Conservation (phyloP, 2,888 invertebrate species). For the Graphium colonna region DNA sequence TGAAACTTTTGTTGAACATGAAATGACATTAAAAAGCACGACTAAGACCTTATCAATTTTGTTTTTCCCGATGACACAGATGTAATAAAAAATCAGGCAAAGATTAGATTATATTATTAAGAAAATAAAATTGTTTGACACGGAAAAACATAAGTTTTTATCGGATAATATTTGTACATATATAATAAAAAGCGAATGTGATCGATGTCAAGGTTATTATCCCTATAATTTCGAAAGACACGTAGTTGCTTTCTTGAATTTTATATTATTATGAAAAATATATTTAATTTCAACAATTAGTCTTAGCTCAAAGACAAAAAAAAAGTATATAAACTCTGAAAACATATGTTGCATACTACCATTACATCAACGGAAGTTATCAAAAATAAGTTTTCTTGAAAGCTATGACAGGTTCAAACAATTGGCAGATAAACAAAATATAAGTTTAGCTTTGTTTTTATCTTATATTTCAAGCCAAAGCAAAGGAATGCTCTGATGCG, state of each 20-base stretch:
- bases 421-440: slow-evolving; percentile 35
- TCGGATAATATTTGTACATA: slow-evolving; percentile 54
- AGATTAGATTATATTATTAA: slow-evolving; percentile 21
- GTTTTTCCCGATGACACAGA: slow-evolving; percentile 40
- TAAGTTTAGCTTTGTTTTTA: too few relatives aligned
- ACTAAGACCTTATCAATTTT: slow-evolving; percentile 42
- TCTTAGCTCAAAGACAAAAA: slow-evolving; percentile 6
- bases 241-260: too few relatives aligned
- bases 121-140: slow-evolving; percentile 32
- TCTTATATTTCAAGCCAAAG: too few relatives aligned
- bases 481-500: slow-evolving; percentile 54
- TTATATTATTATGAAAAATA: too few relatives aligned
- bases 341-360: slow-evolving; percentile 54
- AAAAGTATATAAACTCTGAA: slow-evolving; percentile 25
- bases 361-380: slow-evolving; percentile 29
- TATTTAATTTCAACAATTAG: too few relatives aligned
- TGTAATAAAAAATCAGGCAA: slow-evolving; percentile 8
- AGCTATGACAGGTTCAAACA: slow-evolving; percentile 37
- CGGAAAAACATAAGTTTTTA: slow-evolving; percentile 26
- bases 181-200: slow-evolving; percentile 49
- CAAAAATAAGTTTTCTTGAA: slow-evolving; percentile 40
- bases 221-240: too few relatives aligned
- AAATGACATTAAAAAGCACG: too few relatives aligned
- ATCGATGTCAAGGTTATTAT: slow-evolving; percentile 43
- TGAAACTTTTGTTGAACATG: too few relatives aligned